Evolutionary conservation across 1,140 invertebrate genomes (phyloP).

Genomic region (Stegodyphus mimosarum): DNA sequence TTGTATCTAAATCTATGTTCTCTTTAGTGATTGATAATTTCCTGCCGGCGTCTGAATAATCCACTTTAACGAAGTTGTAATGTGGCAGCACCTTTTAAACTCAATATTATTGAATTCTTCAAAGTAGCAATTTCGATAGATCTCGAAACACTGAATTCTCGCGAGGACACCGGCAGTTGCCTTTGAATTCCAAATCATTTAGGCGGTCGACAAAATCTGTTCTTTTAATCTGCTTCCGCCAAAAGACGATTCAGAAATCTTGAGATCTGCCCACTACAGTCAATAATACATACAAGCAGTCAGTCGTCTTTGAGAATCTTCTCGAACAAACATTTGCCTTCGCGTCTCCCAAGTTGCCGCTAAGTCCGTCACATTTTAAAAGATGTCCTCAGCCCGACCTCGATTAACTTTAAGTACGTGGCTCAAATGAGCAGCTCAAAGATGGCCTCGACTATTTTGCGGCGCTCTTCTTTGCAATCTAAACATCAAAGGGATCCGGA

Average conservation of each 20-base stretch:
- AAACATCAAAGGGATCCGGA: constrained; percentile 32
- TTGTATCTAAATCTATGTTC: neutral
- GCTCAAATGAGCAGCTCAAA: constrained; percentile 47
- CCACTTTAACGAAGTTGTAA: neutral
- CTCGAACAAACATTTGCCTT: constrained; percentile 13
- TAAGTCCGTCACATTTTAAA: constrained; percentile 49
- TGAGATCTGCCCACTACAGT: neutral
- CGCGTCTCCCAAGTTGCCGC: constrained; percentile 4
- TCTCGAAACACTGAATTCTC: neutral
- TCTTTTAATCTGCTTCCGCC: constrained; percentile 41
- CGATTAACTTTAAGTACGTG: constrained; percentile 47
- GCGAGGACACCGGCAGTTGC: neutral
- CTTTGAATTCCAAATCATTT: constrained; percentile 48
- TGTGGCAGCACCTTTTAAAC: constrained; percentile 31
- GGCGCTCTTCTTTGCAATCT: neutral
- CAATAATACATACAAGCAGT: constrained; percentile 4
- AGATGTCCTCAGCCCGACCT: constrained; percentile 4
- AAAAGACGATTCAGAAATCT: constrained; percentile 13
- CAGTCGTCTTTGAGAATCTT: constrained; percentile 1
- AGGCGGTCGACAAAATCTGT: constrained; percentile 21
- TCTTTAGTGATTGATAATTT: constrained; percentile 28
- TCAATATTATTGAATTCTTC: constrained; percentile 46
- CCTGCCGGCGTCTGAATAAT: constrained; percentile 19
- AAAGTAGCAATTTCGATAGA: neutral
- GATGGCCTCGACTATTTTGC: neutral